These are phyloP conservation scores for Enteromius mattozi DNA, from an alignment of 2,797 vertebrate species.

Conservation along the genomic window DNA sequence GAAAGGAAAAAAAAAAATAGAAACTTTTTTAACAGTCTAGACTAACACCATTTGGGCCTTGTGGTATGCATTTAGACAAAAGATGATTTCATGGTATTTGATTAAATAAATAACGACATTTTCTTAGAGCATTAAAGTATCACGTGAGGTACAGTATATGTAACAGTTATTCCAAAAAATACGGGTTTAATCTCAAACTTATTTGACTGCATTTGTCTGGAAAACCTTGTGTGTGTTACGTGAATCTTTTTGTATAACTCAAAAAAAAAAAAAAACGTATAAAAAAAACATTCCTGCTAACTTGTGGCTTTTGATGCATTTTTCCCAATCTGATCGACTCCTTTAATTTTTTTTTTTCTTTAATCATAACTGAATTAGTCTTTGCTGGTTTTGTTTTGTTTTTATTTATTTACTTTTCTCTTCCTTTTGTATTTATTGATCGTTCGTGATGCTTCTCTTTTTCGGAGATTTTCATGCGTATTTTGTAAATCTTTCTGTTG, in stretches of 20 bases:
- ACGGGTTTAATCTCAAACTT: conserved; percentile 80
- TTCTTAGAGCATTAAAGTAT: conserved; percentile 65
- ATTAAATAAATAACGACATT: conserved; percentile 54
- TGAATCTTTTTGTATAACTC: conserved; percentile 55
- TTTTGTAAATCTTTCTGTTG: conserved; percentile 75
- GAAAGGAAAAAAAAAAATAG: conserved; percentile 66
- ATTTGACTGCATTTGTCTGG: conserved; percentile 76
- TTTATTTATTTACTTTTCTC: conserved; percentile 81
- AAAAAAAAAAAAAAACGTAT: neutral
- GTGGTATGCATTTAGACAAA: conserved; percentile 78
- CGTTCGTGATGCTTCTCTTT: conserved; percentile 75
- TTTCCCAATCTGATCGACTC: conserved; percentile 11
- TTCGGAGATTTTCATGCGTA: conserved; percentile 70
- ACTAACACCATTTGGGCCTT: conserved; percentile 86
- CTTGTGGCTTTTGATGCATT: conserved; percentile 20
- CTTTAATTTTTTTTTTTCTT: conserved; percentile 8
- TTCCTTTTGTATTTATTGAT: conserved; percentile 85
- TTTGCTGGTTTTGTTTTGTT: conserved; percentile 28
- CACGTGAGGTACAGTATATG: conserved; percentile 60
- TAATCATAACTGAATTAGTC: conserved; percentile 10
- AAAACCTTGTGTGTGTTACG: conserved; percentile 69
- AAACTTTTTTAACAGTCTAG: conserved; percentile 77
- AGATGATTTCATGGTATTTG: conserved; percentile 70
- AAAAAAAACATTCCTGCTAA: conserved; percentile 41
- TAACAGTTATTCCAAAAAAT: conserved; percentile 76